These are phyloP conservation scores for Macrophya alboannulata DNA, from an alignment of 2,888 invertebrate species.

Conservation along the genomic window DNA sequence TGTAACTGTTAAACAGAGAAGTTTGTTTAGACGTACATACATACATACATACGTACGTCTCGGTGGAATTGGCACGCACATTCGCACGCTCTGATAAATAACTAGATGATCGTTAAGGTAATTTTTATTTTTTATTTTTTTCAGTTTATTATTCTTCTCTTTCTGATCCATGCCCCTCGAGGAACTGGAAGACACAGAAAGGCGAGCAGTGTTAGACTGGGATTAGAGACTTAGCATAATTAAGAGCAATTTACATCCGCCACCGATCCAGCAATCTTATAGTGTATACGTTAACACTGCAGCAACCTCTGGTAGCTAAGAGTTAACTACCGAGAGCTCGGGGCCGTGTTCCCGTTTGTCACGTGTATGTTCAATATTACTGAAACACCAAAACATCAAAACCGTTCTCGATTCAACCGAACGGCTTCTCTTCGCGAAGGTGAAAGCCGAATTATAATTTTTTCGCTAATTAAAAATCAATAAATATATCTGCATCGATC, in stretches of 20 bases:
- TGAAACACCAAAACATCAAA: conserved; percentile 19
- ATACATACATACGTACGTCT: no score
- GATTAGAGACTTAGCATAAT: conserved; percentile 51
- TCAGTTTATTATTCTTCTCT: background rate
- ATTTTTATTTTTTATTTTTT: conserved; percentile 17
- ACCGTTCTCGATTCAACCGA: conserved; percentile 25
- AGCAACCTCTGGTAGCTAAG: conserved; percentile 2
- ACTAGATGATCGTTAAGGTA: background rate
- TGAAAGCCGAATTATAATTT: conserved; percentile 26
- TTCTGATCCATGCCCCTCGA: background rate
- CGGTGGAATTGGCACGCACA: conserved; percentile 38
- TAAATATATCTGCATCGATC: background rate
- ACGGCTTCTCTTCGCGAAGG: conserved; percentile 7
- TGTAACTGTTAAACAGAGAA: conserved; percentile 21
- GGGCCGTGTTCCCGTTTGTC: conserved; percentile 49
- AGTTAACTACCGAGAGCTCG: conserved; percentile 34
- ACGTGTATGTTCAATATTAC: conserved; percentile 4
- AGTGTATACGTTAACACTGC: background rate
- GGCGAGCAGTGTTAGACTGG: conserved; percentile 27
- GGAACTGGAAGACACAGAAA: conserved; percentile 32
- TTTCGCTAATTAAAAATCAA: conserved; percentile 13
- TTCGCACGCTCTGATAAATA: conserved; percentile 52
- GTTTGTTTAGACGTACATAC: conserved; percentile 23
- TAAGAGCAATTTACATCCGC: conserved; percentile 54
- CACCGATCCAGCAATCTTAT: conserved; percentile 32